Base-by-base conservation (phyloP, 2,888 invertebrate genomes). In the Patella ulyssiponensis region DNA sequence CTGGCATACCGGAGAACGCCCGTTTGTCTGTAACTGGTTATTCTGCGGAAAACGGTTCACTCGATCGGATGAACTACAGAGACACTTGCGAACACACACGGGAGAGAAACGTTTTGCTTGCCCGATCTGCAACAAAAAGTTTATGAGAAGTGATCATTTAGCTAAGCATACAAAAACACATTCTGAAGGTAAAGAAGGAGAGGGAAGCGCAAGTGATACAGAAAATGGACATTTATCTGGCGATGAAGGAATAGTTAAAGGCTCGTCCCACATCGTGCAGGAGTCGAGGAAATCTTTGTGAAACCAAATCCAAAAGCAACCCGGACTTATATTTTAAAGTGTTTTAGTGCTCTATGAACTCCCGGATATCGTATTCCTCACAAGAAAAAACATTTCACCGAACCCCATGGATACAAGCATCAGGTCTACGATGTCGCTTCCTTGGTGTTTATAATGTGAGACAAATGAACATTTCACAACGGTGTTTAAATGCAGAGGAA, bases 1-100 rank as follows among this genome's bases (percentile, higher is more conserved):
- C 90, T 99, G 98, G 99, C 99, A 99, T 93, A 98, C 98, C 73
- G 98, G 98, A 79, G 98, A 99, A 93, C 94, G 98, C 85, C 98
- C 98, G 64, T 97, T 97, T 92, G 97, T 97, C 81, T 98, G 98
- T 93, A 97, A 98, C 93, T 98, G 98, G 98, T 93, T 98, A 89
- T 98, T 98, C 93, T 98, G 98, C 93, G 98, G 98, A 82, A 98
- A 98, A 93, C 94, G 98, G 84, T 98, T 98, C 93, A 98, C 98
- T 81, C 94, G 97, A 87, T 98, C 97, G 84, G 98, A 98, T 93
- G 98, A 98, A 93, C 94, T 98, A 87, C 98, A 98, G 93, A 95
- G 98, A 88, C 98, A 98, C 92, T 94, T 98, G 88, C 94, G 98
- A 90, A 98, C 98, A 85, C 98, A 98, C 93, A 97, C 98, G 44